These are phyloP conservation scores for Anguilla megastoma DNA, from an alignment of 2,797 vertebrate species.

Conservation along the genomic window DNA sequence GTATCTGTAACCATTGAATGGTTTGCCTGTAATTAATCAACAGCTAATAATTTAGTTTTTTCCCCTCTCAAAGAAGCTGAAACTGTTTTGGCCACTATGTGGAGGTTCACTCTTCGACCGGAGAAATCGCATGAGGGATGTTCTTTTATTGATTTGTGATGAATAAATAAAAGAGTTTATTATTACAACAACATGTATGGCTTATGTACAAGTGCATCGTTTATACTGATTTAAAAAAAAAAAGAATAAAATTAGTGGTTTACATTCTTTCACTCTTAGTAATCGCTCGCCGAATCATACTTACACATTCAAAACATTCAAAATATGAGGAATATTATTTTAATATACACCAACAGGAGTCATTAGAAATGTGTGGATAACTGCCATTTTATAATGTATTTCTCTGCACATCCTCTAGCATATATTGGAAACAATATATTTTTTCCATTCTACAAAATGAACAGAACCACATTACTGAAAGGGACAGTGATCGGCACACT, in stretches of 20 bases:
- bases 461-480: slow-evolving; percentile 39
- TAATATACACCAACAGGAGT: slow-evolving; percentile 42
- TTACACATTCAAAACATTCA: slow-evolving; percentile 45
- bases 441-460: slow-evolving; percentile 36
- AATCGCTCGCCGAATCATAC: slow-evolving; percentile 43
- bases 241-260: slow-evolving; percentile 66
- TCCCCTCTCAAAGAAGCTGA: not conserved
- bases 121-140: slow-evolving; percentile 52
- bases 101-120: not conserved
- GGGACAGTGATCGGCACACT: slow-evolving; percentile 41
- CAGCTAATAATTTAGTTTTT: not conserved
- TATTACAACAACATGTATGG: slow-evolving; percentile 73
- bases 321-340: slow-evolving; percentile 39
- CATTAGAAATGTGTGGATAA: slow-evolving; percentile 49
- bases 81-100: not conserved
- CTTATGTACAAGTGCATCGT: slow-evolving; percentile 75
- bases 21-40: not conserved
- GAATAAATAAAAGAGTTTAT: slow-evolving; percentile 75
- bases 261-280: slow-evolving; percentile 46
- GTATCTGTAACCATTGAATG: not conserved
- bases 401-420: slow-evolving; percentile 47
- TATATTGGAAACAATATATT: slow-evolving; percentile 36
- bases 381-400: slow-evolving; percentile 56
- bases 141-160: slow-evolving; percentile 69
- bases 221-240: slow-evolving; percentile 60